phyloP scores from a whole-genome alignment of 2,113 vertebrate species.

The Syngnathus scovelli region DNA sequence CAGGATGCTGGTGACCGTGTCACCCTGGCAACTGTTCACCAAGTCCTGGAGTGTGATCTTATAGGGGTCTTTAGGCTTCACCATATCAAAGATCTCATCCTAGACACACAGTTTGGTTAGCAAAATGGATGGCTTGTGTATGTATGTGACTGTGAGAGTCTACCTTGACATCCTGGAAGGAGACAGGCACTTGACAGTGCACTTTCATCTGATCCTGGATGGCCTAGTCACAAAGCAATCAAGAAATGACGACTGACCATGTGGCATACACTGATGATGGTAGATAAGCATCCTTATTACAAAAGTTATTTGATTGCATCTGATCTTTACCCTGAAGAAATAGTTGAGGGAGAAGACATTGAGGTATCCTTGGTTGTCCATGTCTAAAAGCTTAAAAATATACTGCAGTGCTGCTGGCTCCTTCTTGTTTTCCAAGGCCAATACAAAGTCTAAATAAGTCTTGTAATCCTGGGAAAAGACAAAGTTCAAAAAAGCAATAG shows the following conservation, averaged over 20 bases:
- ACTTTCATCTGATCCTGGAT: constrained; percentile 99
- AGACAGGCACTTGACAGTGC: constrained; percentile 91
- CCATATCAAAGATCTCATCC: constrained; percentile 99
- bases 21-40: constrained; percentile 94
- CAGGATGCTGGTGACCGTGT: constrained; percentile 94
- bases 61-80: constrained; percentile 92
- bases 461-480: constrained; percentile 87
- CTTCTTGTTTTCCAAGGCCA: constrained; percentile 97
- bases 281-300: neutral
- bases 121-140: neutral
- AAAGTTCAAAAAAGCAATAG: constrained; percentile 28
- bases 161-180: constrained; percentile 98
- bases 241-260: neutral
- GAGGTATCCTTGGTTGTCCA: constrained; percentile 92
- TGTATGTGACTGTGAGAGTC: neutral
- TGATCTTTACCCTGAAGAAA: constrained; percentile 86
- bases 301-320: neutral
- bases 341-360: constrained; percentile 97
- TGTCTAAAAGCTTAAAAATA: constrained; percentile 96
- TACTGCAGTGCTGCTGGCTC: constrained; percentile 95
- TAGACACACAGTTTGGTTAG: constrained; percentile 43
- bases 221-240: constrained; percentile 65
- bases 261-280: neutral
- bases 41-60: constrained; percentile 95
- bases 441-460: constrained; percentile 95